phyloP scores from a whole-genome alignment of 2,888 invertebrate genomes.

The Blomia tropicalis region DNA sequence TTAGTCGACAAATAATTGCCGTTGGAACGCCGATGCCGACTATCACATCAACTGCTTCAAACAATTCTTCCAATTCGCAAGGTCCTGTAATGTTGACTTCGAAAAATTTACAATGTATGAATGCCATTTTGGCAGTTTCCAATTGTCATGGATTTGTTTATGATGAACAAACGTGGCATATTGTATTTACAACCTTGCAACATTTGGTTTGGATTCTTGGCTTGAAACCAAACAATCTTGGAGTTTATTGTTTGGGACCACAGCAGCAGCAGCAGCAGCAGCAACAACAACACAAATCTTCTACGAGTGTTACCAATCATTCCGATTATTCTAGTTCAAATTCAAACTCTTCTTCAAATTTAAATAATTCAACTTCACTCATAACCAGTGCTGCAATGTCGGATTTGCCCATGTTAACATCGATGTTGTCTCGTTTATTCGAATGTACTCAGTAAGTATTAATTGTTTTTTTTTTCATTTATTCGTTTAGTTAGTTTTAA shows the following conservation, averaged over 20 bases:
- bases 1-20: constrained; percentile 83
- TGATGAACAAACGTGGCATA: constrained; percentile 74
- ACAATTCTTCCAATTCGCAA: constrained; percentile 45
- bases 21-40: constrained; percentile 88
- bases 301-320: not conserved
- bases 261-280: not conserved
- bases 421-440: constrained; percentile 77
- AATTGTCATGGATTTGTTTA: constrained; percentile 79
- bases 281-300: not conserved
- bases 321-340: constrained; percentile 28
- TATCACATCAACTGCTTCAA: constrained; percentile 35
- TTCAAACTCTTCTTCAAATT: constrained; percentile 31
- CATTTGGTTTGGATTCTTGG: constrained; percentile 80
- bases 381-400: constrained; percentile 90
- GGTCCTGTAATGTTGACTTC: constrained; percentile 89
- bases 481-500: not conserved
- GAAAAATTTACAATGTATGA: constrained; percentile 91
- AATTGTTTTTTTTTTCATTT: not conserved
- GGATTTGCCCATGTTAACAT: constrained; percentile 71
- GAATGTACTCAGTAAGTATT: constrained; percentile 61
- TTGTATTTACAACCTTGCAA: constrained; percentile 74
- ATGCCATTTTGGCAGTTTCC: constrained; percentile 69
- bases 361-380: constrained; percentile 30
- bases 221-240: constrained; percentile 80
- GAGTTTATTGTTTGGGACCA: constrained; percentile 59